Conservation (phyloP, 2,113 vertebrate species). For the Brachypteracias leptosomus region DNA sequence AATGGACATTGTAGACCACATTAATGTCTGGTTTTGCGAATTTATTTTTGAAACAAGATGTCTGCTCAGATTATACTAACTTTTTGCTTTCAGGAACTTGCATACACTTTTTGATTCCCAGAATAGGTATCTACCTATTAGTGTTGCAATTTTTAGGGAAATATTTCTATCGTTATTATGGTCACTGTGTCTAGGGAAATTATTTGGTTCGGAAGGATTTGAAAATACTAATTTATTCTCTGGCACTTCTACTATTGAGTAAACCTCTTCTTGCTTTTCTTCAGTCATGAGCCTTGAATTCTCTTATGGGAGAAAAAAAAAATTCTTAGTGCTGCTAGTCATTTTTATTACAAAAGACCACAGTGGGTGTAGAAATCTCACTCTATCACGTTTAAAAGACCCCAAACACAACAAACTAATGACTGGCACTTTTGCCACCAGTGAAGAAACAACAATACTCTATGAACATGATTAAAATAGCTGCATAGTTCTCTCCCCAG, state of each 20-base stretch:
- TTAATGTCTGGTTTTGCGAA: constrained; percentile 55
- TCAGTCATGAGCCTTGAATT: constrained; percentile 41
- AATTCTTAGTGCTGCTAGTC: constrained; percentile 37
- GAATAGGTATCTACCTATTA: constrained; percentile 55
- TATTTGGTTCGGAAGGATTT: constrained; percentile 54
- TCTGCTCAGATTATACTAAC: constrained; percentile 65
- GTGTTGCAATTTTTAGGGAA: constrained; percentile 50
- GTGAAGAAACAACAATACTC: neutral
- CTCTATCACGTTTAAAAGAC: neutral
- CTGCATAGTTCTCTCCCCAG: constrained; percentile 52
- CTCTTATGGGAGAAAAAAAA: constrained; percentile 43
- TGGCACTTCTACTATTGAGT: constrained; percentile 43
- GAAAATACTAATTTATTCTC: constrained; percentile 65
- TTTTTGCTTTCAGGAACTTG: constrained; percentile 53
- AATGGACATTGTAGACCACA: constrained; percentile 48
- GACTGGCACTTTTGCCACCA: neutral
- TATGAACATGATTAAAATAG: neutral
- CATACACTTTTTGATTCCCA: constrained; percentile 44
- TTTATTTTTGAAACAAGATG: constrained; percentile 59
- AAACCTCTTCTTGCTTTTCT: constrained; percentile 35
- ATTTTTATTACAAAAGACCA: constrained; percentile 40
- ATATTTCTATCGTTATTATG: constrained; percentile 27
- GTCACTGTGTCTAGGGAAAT: constrained; percentile 56
- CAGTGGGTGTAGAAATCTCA: constrained; percentile 7
- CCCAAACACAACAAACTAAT: neutral